Base-by-base conservation (phyloP, 2,888 invertebrate genomes). In the Drosophila monieri region DNA sequence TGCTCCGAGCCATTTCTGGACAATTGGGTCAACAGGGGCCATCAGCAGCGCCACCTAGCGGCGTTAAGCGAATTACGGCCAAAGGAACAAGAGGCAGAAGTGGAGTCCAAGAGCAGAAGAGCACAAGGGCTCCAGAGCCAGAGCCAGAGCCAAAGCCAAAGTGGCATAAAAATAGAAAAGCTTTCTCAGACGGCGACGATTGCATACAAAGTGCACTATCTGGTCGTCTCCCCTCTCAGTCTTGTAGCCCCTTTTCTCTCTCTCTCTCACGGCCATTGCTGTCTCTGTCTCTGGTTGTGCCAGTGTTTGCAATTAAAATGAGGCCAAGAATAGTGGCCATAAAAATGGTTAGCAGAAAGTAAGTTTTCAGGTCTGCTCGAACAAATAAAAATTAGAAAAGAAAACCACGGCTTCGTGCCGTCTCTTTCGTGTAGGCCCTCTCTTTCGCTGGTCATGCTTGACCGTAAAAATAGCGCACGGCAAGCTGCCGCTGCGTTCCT, bases 1-100 rank as follows among this genome's bases (percentile, higher is more conserved):
- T 47, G 64, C 71, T 53, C 61, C 67, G 23, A 55, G 56, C 76
- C 76, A 64, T 58, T 71, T 65, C 41, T 72, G 69, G 58, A 65
- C 66, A 83, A 81, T 81, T 87, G 83, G 83, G 88, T 83, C 85
- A 87, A 87, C 69, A 72, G 80, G 60, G 65, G 85, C 65, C 79
- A 73, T 80, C 60, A 67, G 66, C 68, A 71, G 69, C 81, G 73
- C 77, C 83, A 85, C 62, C 83, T 85, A 85, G 83, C 77, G 83
- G 68, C 77, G 81, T 73, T 87, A 87, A 87, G 66, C 83, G 85
- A 83, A 87, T 83, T 87, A 87, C 56, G 52, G 39, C 23, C 49
- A 32, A 57, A 57, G 43, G 30, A 57, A 25, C n/a, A 21, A 12
- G 53, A 44, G 6, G 32, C 6, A 14, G 47, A n/a, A n/a, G n/a